These are phyloP conservation scores for Cyphomyrus discorhynchus DNA, from an alignment of 2,113 vertebrate genomes.

Conservation along the genomic window DNA sequence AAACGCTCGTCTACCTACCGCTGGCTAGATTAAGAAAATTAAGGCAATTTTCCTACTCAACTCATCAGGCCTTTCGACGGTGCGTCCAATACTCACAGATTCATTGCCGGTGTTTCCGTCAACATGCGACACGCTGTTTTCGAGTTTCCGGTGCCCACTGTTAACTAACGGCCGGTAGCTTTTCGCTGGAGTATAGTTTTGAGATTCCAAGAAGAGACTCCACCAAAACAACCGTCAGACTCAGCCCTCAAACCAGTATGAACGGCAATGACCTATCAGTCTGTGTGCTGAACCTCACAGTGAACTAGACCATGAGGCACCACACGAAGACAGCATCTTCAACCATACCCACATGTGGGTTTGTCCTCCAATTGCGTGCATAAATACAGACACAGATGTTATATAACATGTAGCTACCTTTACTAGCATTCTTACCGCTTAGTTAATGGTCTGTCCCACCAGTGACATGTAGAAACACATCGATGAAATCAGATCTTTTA, in stretches of 20 bases:
- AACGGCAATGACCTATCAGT: not conserved
- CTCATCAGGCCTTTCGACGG: not conserved
- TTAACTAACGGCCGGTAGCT: not conserved
- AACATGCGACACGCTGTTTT: not conserved
- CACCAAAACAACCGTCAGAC: not conserved
- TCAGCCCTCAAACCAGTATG: not conserved
- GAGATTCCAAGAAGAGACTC: not conserved
- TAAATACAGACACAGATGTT: not conserved
- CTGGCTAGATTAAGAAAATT: not conserved
- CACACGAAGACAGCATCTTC: not conserved
- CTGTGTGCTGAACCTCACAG: not conserved
- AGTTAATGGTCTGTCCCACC: not conserved
- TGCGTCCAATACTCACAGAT: not conserved
- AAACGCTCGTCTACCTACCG: not conserved
- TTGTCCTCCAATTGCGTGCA: not conserved
- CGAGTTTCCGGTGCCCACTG: not conserved
- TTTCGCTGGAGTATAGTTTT: not conserved
- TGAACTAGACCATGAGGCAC: not conserved
- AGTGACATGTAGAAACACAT: not conserved
- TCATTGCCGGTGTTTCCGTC: not conserved
- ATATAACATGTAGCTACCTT: not conserved
- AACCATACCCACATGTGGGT: not conserved
- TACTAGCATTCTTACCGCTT: not conserved
- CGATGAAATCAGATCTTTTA: not conserved
- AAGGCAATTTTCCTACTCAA: not conserved